Evolutionary conservation across 2,797 vertebrate species (phyloP).

Genomic region (Pangasius sanitwongsei): DNA sequence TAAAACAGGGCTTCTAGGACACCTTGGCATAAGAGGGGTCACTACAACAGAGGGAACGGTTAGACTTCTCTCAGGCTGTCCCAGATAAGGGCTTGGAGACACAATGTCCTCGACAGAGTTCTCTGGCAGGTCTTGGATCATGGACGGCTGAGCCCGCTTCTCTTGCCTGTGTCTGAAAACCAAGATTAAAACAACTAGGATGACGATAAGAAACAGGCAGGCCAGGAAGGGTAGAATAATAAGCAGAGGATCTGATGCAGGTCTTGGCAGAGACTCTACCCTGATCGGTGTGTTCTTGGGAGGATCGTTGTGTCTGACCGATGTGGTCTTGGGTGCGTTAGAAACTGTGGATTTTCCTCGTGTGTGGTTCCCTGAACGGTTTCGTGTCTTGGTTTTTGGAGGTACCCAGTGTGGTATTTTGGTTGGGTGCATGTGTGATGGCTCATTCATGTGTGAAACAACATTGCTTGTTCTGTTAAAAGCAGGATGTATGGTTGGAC

Average conservation of each 20-base stretch:
- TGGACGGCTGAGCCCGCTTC: conserved; percentile 69
- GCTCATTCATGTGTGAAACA: conserved; percentile 50
- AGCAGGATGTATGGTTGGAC: conserved; percentile 47
- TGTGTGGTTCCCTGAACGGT: conserved; percentile 69
- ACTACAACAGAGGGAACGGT: conserved; percentile 83
- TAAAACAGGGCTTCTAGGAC: conserved; percentile 60
- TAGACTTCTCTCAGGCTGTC: conserved; percentile 72
- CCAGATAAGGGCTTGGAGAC: conserved; percentile 61
- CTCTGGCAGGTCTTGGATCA: conserved; percentile 69
- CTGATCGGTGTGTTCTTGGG: conserved; percentile 58
- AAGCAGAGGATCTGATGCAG: conserved; percentile 75
- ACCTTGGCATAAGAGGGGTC: conserved; percentile 77
- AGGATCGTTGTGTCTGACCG: conserved; percentile 54
- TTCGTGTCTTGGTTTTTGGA: conserved; percentile 63
- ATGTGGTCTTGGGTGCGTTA: conserved; percentile 49
- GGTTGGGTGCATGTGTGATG: conserved; percentile 64
- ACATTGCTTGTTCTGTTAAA: conserved; percentile 60
- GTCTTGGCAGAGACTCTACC: conserved; percentile 67
- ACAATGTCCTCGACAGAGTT: conserved; percentile 48
- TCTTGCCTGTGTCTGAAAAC: conserved; percentile 80
- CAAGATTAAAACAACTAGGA: conserved; percentile 73
- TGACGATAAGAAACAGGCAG: conserved; percentile 78
- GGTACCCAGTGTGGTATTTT: conserved; percentile 63
- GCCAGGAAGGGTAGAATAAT: conserved; percentile 78
- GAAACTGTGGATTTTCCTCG: conserved; percentile 54